Evolutionary conservation across 2,113 vertebrate genomes (phyloP).

Genomic region (Meleagris gallopavo): DNA sequence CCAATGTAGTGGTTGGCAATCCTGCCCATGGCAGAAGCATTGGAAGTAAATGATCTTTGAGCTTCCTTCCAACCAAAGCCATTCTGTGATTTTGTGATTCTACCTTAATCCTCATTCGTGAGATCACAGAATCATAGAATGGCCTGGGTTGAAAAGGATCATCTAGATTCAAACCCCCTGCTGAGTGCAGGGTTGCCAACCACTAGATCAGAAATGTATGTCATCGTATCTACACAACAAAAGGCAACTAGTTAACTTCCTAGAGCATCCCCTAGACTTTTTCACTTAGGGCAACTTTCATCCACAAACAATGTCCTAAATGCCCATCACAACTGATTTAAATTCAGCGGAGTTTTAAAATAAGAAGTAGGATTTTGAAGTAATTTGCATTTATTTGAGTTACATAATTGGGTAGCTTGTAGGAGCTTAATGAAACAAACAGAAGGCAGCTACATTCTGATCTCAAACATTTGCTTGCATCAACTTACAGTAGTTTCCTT

Average conservation of each 20-base stretch:
- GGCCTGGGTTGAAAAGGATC: too few relatives aligned
- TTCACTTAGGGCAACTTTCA: not conserved
- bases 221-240: not conserved
- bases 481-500: conserved; percentile 5
- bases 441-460: conserved; percentile 38
- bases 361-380: conserved; percentile 74
- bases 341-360: conserved; percentile 70
- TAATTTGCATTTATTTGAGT: conserved; percentile 80
- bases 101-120: too few relatives aligned
- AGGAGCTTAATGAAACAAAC: conserved; percentile 82
- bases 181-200: too few relatives aligned
- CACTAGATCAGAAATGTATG: not conserved
- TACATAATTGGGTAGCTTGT: conserved; percentile 76
- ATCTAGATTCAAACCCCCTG: too few relatives aligned
- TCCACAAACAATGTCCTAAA: not conserved
- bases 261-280: not conserved
- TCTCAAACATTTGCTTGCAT: conserved; percentile 26
- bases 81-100: too few relatives aligned
- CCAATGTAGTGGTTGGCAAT: too few relatives aligned
- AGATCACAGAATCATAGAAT: too few relatives aligned
- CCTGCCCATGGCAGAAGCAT: too few relatives aligned
- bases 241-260: rapidly evolving
- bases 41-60: too few relatives aligned
- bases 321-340: conserved; percentile 58
- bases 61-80: too few relatives aligned